phyloP scores from a whole-genome alignment of 92 coral and sea anemone species.

The Epizoanthus illoricatus region DNA sequence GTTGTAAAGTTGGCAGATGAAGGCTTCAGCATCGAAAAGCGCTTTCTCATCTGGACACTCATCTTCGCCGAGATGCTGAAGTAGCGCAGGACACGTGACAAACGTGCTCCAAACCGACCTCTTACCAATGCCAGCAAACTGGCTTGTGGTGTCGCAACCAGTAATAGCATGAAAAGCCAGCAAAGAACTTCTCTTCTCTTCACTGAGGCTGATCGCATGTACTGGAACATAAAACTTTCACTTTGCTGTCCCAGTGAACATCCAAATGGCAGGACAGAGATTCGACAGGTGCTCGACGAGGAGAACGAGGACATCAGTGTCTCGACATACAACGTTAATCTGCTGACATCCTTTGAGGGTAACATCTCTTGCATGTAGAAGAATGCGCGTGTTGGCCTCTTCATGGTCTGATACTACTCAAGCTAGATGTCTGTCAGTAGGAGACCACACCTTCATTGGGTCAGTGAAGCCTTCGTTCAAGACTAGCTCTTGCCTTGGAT shows the following conservation, averaged over 20 bases:
- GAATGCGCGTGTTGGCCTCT: constrained; percentile 59
- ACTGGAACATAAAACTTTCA: constrained; percentile 35
- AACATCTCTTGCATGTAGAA: constrained; percentile 53
- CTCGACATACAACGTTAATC: constrained; percentile 42
- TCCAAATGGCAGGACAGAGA: constrained; percentile 45
- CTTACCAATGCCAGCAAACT: constrained; percentile 38
- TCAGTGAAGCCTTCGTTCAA: constrained; percentile 59
- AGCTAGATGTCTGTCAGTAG: constrained; percentile 22
- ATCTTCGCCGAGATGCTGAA: constrained; percentile 41
- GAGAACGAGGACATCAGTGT: constrained; percentile 56
- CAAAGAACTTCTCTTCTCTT: constrained; percentile 27
- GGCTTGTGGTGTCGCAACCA: constrained; percentile 38
- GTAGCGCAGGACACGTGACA: constrained; percentile 9
- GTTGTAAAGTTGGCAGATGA: constrained; percentile 57
- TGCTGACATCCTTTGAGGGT: constrained; percentile 41
- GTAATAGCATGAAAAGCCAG: constrained; percentile 43
- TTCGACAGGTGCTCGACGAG: constrained; percentile 57
- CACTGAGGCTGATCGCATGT: constrained; percentile 19
- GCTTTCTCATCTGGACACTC: constrained; percentile 6
- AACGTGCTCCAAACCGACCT: constrained; percentile 31
- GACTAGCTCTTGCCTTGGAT: constrained; percentile 54
- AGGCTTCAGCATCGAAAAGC: constrained; percentile 17
- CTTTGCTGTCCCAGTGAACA: constrained; percentile 40
- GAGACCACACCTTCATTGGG: background rate
- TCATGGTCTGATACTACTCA: constrained; percentile 46